Evolutionary conservation across 2,797 vertebrate species (phyloP), one percentile per base, ranked within the genome.

Genomic region (Schizothorax lantsangensis): DNA sequence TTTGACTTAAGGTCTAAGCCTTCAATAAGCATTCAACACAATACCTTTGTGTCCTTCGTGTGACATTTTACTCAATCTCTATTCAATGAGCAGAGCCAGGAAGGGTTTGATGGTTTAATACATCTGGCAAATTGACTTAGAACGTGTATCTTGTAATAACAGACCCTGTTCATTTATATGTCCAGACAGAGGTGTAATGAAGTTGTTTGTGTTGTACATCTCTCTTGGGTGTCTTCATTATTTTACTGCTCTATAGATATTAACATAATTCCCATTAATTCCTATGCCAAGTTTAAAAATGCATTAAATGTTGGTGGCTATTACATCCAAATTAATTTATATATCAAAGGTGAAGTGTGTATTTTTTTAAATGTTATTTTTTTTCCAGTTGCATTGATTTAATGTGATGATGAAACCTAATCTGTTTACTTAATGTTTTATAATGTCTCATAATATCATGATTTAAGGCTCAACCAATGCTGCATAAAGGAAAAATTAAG

Each of bases 41-140:
- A 64, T 23, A 57, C 38, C 14, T 33, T 79, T 68, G 40, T 81
- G 69, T 77, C 81, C 77, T 84, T 86, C 43, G 19, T 59, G 66
- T 77, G 68, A 75, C 83, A 74, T 89, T 74, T 79, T 36, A 43
- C 79, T 69, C 54, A 43, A 83, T 83, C 30, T 17, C n/a, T 74
- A 64, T 75, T 83, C 74, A 68, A 23, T 72, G 3, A 83, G 5
- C 23, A 5, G 72, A 77, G 66, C 7, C 33, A 66, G 43, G 26
- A 54, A 73, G 17, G 17, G 69, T 45, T 33, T 62, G 69, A 73
- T 73, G 49, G 15, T 73, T 83, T 54, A 40, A 62, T 83, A 59
- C 68, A 73, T 74, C 38, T 74, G 69, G 40, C 40, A 74, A 83
- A 74, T 73, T 74, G n/a, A 47, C 52, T 72, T 72, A 26, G 8